Evolutionary conservation across 2,113 vertebrate species (phyloP).

Genomic region (Tretioscincus oriximinensis): DNA sequence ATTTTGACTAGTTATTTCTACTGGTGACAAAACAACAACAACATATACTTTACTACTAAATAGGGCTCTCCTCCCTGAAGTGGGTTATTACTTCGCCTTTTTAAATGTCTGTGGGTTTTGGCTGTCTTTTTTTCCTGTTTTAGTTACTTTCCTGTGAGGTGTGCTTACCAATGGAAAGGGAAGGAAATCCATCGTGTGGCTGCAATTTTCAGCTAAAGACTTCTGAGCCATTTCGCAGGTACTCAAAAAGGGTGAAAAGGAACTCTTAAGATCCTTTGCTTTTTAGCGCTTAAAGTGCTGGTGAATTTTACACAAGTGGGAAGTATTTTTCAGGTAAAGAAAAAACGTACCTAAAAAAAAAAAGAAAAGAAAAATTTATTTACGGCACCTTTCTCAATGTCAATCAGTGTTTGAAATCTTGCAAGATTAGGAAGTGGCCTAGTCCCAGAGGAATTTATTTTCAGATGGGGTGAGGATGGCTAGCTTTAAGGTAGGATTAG

Average conservation of each 20-base stretch:
- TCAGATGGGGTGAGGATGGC: no score
- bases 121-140: constrained; percentile 64
- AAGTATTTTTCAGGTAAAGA: constrained; percentile 82
- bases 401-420: no score
- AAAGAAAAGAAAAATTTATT: not conserved
- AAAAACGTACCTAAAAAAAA: constrained; percentile 32
- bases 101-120: constrained; percentile 57
- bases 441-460: no score
- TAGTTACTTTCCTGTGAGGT: constrained; percentile 51
- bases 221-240: constrained; percentile 37
- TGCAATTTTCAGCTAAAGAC: constrained; percentile 51
- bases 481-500: no score
- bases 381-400: not conserved
- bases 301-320: constrained; percentile 51
- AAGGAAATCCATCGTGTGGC: constrained; percentile 44
- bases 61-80: not conserved
- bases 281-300: constrained; percentile 47
- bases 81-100: constrained; percentile 44
- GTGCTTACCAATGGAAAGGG: constrained; percentile 57
- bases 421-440: no score
- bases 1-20: not conserved
- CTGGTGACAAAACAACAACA: not conserved
- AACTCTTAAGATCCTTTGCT: constrained; percentile 33
- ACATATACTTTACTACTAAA: no score
- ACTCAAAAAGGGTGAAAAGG: not conserved